Evolutionary conservation across 2,888 invertebrate species (phyloP), one percentile per base, ranked within the genome.

Genomic region (Rhimphoctona megacephalus): DNA sequence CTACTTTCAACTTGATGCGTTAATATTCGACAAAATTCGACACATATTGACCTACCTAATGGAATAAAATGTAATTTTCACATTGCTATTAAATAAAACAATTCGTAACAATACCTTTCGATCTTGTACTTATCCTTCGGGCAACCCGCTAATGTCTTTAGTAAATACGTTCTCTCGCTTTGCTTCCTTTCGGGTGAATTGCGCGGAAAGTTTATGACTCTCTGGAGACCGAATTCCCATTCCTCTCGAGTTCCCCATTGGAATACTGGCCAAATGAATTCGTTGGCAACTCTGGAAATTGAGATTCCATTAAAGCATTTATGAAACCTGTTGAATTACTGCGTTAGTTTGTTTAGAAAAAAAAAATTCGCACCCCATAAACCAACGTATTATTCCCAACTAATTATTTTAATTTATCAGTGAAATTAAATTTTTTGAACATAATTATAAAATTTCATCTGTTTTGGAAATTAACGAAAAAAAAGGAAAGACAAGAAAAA

Each of bases 171-270:
- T 89, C 97, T 95, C 93, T 98, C 98, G 88, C 96, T 97, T 90
- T 96, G 96, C 89, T 96, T 96, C 72, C 97, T 95, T 46, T 92
- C 92, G 17, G 81, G 82, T 25, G 90, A 91, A 0, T 96, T 95
- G 1, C 96, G 94, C 0, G 97, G 97, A 94, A 97, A 97, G 91
- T 97, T 96, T 74, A 97, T 96, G 0, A 97, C 96, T 14, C 97
- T 95, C 88, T 97, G 96, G 0, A 98, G 95, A 52, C 97, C 97
- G 90, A 98, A 98, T 88, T 97, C 96, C 97, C 97, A 98, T 93
- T 98, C 97, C 67, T 97, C 96, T 89, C 95, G 95, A 0, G 97
- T 96, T 0, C 98, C 98, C 96, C 97, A 97, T 94, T 96, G 96
- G 94, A 98, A 97, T 0, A 98, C 97, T 0, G 97, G 97, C 87